phyloP scores from a whole-genome alignment of 2,113 vertebrate genomes.

The Electrona antarctica region DNA sequence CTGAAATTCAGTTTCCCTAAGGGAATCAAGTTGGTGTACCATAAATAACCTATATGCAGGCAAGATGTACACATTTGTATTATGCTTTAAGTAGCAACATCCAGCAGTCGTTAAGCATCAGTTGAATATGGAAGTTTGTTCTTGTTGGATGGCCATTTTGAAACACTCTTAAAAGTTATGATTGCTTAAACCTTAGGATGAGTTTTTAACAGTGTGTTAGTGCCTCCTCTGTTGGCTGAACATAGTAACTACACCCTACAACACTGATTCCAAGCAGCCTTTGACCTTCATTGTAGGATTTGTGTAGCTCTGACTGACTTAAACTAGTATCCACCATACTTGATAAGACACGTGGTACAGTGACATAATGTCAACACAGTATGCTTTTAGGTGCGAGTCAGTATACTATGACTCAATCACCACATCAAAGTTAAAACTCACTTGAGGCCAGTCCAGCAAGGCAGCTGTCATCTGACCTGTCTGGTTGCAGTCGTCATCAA shows the following conservation, averaged over 20 bases:
- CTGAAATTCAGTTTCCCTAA: too few relatives aligned
- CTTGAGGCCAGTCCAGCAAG: slow-evolving; percentile 92
- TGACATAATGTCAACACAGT: neutral
- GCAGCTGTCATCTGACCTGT: slow-evolving; percentile 93
- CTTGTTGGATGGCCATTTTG: too few relatives aligned
- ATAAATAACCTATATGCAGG: too few relatives aligned
- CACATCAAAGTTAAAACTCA: slow-evolving; percentile 43
- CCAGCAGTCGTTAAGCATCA: too few relatives aligned
- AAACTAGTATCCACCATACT: slow-evolving; percentile 36
- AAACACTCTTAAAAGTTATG: too few relatives aligned
- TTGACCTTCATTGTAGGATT: slow-evolving; percentile 37
- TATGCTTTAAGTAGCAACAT: too few relatives aligned
- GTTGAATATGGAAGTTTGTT: too few relatives aligned
- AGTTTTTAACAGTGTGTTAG: neutral
- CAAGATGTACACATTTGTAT: too few relatives aligned
- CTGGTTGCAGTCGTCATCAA: slow-evolving; percentile 93
- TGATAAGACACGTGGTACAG: slow-evolving; percentile 40
- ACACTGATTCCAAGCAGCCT: slow-evolving; percentile 1
- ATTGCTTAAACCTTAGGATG: too few relatives aligned
- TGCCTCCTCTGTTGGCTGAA: slow-evolving; percentile 27
- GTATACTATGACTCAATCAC: neutral
- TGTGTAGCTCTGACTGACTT: slow-evolving; percentile 27
- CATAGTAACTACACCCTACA: slow-evolving; percentile 7
- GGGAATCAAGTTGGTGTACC: too few relatives aligned
- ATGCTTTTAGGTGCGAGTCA: neutral